Evolutionary conservation across 2,113 vertebrate genomes (phyloP), one percentile per base, ranked within the genome.

Genomic region (Rhombomys opimus): DNA sequence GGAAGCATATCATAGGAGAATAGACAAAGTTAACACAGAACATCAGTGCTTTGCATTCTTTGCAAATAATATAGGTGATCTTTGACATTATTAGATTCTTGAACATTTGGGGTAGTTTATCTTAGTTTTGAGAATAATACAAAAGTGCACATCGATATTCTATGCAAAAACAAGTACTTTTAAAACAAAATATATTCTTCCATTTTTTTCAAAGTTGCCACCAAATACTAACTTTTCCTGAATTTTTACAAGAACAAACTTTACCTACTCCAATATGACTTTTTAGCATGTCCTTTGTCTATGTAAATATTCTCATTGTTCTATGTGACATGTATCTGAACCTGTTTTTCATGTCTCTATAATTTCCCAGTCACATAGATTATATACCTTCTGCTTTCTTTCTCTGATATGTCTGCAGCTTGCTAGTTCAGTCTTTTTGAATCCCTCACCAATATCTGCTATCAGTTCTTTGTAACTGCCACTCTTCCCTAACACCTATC

Each of bases 111-210:
- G 4, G 11, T 50, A 14, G 0, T 87, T 93, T 95, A 95, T 59
- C 72, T 75, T 59, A 84, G 54, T 73, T 30, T 59, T 97, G 32
- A 72, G 90, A 96, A 91, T 12, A 93, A 93, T 57, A 57, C 8
- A 54, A 77, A 90, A 93, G 1, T 1, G 22, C 8, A 77, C 18
- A 67, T 27, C 22, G 13, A 22, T 94, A 10, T 32, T 75, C 4
- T 87, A 52, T n/a, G 38, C 54, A 93, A 87, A 85, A 67, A 25
- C 61, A 41, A 94, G 25, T 91, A 84, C 46, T 94, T 96, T 86
- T 50, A 80, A 25, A 95, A 94, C 81, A 50, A 46, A 27, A 13
- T 89, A 63, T 50, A n/a, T 27, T 46, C 65, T 59, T 54, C 35
- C 9, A 87, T 5, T 57, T 70, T 89, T 93, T 96, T 93, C 68